phyloP scores from a whole-genome alignment of 2,113 vertebrate species.

The Papio anubis region DNA sequence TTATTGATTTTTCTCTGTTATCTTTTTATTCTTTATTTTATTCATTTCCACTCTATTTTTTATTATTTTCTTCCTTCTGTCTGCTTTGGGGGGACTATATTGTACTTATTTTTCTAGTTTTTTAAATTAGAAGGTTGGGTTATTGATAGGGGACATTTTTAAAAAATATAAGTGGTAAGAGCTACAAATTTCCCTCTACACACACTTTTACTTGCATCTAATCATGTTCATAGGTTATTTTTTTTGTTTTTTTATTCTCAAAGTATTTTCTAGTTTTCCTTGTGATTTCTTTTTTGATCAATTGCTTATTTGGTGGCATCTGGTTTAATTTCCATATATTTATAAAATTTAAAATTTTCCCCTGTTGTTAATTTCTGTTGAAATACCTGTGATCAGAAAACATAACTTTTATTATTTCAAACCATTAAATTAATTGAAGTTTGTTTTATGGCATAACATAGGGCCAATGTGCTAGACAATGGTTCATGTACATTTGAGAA shows the following conservation, averaged over 20 bases:
- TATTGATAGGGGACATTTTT: background rate
- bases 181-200: background rate
- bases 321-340: background rate
- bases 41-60: background rate
- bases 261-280: background rate
- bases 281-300: background rate
- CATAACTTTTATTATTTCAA: background rate
- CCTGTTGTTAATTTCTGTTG: background rate
- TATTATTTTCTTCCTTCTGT: background rate
- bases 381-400: background rate
- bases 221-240: background rate
- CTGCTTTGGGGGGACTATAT: background rate
- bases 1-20: background rate
- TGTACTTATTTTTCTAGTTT: background rate
- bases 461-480: background rate
- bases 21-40: background rate
- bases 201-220: background rate
- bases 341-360: background rate
- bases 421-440: background rate
- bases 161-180: background rate
- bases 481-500: background rate
- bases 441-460: background rate
- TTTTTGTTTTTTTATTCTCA: background rate
- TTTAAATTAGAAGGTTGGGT: background rate
- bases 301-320: background rate